Evolutionary conservation across 2,113 vertebrate species (phyloP).

Genomic region (Phoenicopterus ruber): DNA sequence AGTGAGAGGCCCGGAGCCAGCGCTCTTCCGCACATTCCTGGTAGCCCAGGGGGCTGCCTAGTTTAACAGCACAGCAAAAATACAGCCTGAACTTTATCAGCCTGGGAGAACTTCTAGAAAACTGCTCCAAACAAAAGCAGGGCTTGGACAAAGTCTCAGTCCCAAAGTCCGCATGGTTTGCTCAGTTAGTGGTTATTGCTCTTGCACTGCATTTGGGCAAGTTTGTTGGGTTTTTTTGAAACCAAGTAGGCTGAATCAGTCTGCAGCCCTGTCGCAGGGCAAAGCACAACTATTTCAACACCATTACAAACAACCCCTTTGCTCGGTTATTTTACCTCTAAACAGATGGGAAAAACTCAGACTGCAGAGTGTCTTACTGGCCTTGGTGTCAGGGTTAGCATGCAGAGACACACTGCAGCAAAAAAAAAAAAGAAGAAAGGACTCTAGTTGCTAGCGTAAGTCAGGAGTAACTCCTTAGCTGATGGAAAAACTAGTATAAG

Average conservation of each 20-base stretch:
- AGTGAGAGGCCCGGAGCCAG: background rate
- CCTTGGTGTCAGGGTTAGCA: background rate
- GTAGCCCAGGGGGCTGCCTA: background rate
- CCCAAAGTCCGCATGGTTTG: background rate
- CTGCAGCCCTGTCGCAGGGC: background rate
- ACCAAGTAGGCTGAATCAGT: background rate
- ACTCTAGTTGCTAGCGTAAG: background rate
- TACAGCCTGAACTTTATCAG: background rate
- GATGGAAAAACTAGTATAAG: background rate
- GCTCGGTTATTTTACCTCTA: background rate
- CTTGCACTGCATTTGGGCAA: background rate
- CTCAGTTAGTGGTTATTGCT: background rate
- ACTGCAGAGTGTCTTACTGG: background rate
- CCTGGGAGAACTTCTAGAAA: background rate
- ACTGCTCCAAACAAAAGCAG: background rate
- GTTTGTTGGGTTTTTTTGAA: background rate
- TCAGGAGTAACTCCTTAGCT: background rate
- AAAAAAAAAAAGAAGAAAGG: background rate
- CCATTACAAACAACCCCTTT: background rate
- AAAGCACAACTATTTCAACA: slow-evolving; percentile 13
- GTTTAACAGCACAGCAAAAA: background rate
- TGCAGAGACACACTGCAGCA: background rate
- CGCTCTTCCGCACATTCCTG: background rate
- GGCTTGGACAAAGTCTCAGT: background rate
- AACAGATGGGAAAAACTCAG: background rate